Evolutionary conservation across 2,888 invertebrate species (phyloP).

Genomic region (Trichogramma dendrolimi): DNA sequence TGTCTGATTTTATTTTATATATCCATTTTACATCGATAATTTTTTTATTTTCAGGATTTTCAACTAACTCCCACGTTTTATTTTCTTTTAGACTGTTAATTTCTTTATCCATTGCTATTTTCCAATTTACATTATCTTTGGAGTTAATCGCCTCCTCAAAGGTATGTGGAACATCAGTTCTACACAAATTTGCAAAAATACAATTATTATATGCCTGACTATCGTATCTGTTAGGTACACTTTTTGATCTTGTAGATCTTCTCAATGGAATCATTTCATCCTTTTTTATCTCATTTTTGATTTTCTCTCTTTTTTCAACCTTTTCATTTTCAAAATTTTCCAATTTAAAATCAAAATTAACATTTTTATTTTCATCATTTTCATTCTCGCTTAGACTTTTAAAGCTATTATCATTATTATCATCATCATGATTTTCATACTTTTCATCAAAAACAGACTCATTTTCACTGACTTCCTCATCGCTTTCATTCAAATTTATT

Average conservation of each 20-base stretch:
- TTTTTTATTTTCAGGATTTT: too few species aligned
- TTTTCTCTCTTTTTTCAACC: too few species aligned
- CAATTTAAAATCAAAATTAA: too few species aligned
- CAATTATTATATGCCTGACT: neutral
- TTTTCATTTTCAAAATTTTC: too few species aligned
- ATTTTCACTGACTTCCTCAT: too few species aligned
- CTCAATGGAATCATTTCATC: neutral
- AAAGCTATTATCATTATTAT: neutral
- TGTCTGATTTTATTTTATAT: neutral
- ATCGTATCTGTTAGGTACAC: neutral
- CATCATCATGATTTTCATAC: neutral
- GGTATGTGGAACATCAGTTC: too few species aligned
- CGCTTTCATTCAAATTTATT: neutral
- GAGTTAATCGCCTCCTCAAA: constrained; percentile 20
- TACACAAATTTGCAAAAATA: too few species aligned
- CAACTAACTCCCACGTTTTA: too few species aligned
- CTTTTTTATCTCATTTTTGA: neutral
- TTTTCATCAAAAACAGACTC: neutral
- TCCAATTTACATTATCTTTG: constrained; percentile 23
- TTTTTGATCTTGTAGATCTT: neutral
- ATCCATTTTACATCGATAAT: too few species aligned
- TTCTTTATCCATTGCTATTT: constrained; percentile 28
- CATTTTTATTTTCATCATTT: neutral
- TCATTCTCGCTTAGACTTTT: neutral
- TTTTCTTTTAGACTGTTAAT: neutral